Conservation (phyloP, 1,140 invertebrate genomes). For the Diorhabda elongata region DNA sequence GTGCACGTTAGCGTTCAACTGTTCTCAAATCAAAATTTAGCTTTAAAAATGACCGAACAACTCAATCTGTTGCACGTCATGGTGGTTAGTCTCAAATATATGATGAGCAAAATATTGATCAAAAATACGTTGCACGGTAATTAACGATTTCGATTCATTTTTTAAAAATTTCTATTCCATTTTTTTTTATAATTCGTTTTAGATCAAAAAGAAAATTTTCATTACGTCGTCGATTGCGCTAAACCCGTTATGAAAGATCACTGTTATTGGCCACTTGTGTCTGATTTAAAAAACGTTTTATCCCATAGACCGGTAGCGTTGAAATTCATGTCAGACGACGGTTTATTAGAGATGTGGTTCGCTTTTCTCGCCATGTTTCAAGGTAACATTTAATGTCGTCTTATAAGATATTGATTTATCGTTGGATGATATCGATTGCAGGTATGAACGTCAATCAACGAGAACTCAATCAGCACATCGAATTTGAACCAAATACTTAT, state of each 20-base stretch:
- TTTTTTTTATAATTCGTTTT: conserved; percentile 5
- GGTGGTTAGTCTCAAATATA: conserved; percentile 87
- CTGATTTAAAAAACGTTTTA: conserved; percentile 95
- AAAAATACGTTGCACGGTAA: conserved; percentile 80
- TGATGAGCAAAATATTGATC: conserved; percentile 89
- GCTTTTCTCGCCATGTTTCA: conserved; percentile 90
- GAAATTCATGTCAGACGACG: conserved; percentile 82
- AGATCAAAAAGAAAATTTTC: conserved; percentile 64
- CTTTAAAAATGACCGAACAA: conserved; percentile 84
- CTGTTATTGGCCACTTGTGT: conserved; percentile 96
- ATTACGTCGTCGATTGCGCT: conserved; percentile 90
- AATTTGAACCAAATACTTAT: conserved; percentile 95
- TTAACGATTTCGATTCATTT: conserved; percentile 18
- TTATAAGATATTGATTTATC: too few relatives aligned
- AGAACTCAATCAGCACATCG: conserved; percentile 86
- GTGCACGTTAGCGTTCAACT: conserved; percentile 95
- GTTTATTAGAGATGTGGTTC: conserved; percentile 91
- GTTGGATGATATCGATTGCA: conserved; percentile 38
- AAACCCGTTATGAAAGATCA: conserved; percentile 93
- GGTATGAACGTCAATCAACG: conserved; percentile 94
- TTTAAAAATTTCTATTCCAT: too few relatives aligned
- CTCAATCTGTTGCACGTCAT: conserved; percentile 88
- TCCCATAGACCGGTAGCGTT: conserved; percentile 86
- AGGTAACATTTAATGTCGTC: conserved; percentile 47
- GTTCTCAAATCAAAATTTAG: conserved; percentile 90